These are phyloP conservation scores for Hyaena hyaena DNA, from an alignment of 2,113 vertebrate genomes.

Conservation along the genomic window DNA sequence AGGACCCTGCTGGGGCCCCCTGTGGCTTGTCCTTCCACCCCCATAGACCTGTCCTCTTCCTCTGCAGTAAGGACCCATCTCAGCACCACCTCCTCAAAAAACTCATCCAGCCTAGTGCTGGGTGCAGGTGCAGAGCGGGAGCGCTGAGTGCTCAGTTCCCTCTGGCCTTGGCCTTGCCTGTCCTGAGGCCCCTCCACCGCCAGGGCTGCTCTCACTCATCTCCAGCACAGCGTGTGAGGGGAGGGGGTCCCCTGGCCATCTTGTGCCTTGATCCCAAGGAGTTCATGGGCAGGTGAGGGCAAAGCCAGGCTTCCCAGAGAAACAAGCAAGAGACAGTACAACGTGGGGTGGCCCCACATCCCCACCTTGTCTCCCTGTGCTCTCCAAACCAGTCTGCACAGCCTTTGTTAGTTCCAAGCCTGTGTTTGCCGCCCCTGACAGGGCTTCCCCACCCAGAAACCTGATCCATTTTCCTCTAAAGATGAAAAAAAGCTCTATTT, in stretches of 20 bases:
- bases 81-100: neutral
- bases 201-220: no score
- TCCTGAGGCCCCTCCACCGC: neutral
- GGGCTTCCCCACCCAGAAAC: constrained; percentile 50
- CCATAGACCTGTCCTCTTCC: neutral
- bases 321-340: neutral
- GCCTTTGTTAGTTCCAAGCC: neutral
- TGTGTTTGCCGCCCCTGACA: neutral
- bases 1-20: neutral
- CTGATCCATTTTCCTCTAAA: constrained; percentile 72
- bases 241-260: neutral
- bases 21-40: neutral
- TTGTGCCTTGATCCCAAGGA: neutral
- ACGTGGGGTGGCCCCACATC: neutral
- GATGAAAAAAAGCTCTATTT: constrained; percentile 77
- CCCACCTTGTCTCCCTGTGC: neutral
- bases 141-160: neutral
- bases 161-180: neutral
- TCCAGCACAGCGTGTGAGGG: neutral
- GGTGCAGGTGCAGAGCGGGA: neutral
- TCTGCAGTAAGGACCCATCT: neutral
- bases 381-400: neutral
- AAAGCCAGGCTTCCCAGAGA: neutral
- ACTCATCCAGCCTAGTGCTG: neutral
- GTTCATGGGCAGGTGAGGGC: neutral